phyloP scores from a whole-genome alignment of 2,113 vertebrate genomes.

The Bufo bufo region DNA sequence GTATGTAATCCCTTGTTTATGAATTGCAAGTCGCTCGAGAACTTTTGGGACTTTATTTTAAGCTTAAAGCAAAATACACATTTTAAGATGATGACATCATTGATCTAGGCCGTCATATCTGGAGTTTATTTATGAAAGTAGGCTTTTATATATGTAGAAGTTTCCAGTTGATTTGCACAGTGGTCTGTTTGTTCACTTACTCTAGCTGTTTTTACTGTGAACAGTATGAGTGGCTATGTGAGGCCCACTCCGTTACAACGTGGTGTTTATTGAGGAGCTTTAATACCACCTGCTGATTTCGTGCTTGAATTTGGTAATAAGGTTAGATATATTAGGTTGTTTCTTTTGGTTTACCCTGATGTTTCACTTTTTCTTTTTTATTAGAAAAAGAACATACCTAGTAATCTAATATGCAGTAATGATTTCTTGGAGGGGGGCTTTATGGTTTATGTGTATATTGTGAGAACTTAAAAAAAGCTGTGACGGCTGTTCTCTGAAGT shows the following conservation, averaged over 20 bases:
- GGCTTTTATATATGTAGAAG: background rate
- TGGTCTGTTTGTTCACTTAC: background rate
- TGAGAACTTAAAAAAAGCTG: background rate
- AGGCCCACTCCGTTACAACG: background rate
- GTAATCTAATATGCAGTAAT: background rate
- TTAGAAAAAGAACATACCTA: background rate
- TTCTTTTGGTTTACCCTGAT: background rate
- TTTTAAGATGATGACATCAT: slow-evolving; percentile 11
- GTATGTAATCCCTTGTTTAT: slow-evolving; percentile 81
- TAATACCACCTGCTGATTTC: slow-evolving; percentile 17
- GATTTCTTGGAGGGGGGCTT: background rate
- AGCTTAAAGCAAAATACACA: slow-evolving; percentile 32
- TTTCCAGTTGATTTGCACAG: background rate
- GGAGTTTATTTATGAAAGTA: background rate
- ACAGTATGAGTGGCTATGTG: background rate
- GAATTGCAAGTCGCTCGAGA: slow-evolving; percentile 84
- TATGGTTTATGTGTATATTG: no score
- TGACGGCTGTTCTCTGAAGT: no score
- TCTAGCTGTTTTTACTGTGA: background rate
- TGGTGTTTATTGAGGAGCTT: slow-evolving; percentile 12
- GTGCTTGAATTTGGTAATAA: background rate
- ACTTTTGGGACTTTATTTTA: slow-evolving; percentile 42
- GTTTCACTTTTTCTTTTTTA: background rate
- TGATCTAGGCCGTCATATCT: background rate
- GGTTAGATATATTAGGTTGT: background rate